A percentile compares a stretch with the other conserved stretches of the same genome.
Evolutionary conservation across 2,113 vertebrate genomes (phyloP).

Genomic region (Platysteira castanea): DNA sequence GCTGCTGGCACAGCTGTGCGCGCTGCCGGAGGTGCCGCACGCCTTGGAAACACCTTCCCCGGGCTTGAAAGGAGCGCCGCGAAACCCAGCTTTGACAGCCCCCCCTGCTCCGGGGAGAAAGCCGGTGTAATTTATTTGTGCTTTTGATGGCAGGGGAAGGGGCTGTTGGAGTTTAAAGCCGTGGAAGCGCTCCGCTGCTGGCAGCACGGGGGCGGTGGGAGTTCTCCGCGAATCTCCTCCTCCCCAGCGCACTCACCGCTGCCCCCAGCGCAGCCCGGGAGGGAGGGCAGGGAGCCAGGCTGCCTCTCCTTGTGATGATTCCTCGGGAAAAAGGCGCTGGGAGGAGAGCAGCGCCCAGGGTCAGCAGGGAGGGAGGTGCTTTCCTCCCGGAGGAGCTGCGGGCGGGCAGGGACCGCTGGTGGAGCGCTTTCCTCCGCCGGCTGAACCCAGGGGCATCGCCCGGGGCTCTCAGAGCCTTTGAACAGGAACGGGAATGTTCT

Average conservation of each 20-base stretch:
- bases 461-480: not conserved
- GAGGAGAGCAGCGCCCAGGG: not conserved
- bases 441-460: not conserved
- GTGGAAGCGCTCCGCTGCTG: not conserved
- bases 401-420: not conserved
- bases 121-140: not conserved
- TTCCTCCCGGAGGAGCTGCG: not conserved
- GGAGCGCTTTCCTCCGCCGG: not conserved
- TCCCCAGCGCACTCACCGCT: not conserved
- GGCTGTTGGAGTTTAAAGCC: not conserved
- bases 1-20: accelerated
- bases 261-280: not conserved
- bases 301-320: not conserved
- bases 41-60: not conserved
- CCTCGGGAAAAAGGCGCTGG: not conserved
- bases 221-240: not conserved
- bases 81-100: accelerated
- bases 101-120: not conserved
- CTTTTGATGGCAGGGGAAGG: not conserved
- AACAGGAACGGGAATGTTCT: not conserved
- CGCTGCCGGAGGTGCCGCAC: accelerated
- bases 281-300: not conserved
- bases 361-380: not conserved
- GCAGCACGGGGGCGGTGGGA: not conserved
- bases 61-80: accelerated